A percentile compares a stretch with the other conserved stretches of the same genome.
Evolutionary conservation across 53 echinoderm and acorn worm genomes (phyloP).

Genomic region (Zoroaster sp.): DNA sequence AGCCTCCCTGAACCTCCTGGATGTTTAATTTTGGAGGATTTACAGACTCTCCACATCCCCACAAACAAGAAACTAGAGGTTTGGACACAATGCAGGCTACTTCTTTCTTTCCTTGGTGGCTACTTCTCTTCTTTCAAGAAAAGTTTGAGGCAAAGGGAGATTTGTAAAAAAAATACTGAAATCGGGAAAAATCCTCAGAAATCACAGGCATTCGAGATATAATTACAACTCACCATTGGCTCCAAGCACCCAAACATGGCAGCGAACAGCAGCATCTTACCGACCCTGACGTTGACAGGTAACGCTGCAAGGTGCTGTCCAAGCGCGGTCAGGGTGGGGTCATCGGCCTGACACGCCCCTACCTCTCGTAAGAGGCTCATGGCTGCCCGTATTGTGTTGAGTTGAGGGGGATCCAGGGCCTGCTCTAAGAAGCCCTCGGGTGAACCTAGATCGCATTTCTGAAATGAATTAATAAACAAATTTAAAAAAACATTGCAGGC

Average conservation of each 20-base stretch:
- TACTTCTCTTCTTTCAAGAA: no score
- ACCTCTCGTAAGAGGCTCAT: constrained; percentile 87
- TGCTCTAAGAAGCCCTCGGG: constrained; percentile 82
- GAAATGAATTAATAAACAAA: no score
- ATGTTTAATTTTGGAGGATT: no score
- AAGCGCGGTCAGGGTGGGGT: constrained; percentile 80
- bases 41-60: no score
- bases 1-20: no score
- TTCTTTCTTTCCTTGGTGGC: no score
- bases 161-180: no score
- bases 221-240: constrained; percentile 74
- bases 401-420: constrained; percentile 82
- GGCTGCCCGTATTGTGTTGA: constrained; percentile 71
- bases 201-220: not conserved
- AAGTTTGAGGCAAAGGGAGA: no score
- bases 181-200: no score
- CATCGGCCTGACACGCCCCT: constrained; percentile 74
- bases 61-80: no score
- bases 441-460: constrained; percentile 89
- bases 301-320: constrained; percentile 89
- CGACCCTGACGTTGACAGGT: constrained; percentile 91
- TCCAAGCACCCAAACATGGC: constrained; percentile 95
- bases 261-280: constrained; percentile 94
- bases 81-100: no score
- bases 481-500: no score